Conservation (phyloP, 2,797 vertebrate genomes). For the Benthosema pterotum region DNA sequence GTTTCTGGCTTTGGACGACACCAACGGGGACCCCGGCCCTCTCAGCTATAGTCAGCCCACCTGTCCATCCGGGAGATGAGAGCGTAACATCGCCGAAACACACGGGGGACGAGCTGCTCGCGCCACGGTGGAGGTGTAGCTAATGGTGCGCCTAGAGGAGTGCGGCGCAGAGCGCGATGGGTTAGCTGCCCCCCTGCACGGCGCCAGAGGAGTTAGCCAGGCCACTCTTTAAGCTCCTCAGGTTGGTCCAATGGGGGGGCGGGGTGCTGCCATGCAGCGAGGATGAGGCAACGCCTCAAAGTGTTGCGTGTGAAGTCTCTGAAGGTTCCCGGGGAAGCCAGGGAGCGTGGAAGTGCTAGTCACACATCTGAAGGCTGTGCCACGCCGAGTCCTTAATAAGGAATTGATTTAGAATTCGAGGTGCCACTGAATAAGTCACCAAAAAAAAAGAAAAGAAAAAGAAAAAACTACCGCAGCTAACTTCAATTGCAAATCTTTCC, state of each 20-base stretch:
- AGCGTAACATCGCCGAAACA: constrained; percentile 29
- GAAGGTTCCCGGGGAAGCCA: neutral
- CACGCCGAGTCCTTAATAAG: neutral
- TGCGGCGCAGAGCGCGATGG: constrained; percentile 38
- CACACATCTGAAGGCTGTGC: neutral
- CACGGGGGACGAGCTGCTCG: constrained; percentile 64
- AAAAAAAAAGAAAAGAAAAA: too few relatives aligned
- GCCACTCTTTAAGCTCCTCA: constrained; percentile 49
- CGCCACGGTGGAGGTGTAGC: constrained; percentile 36
- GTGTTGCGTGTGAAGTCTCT: neutral
- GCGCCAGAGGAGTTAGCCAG: constrained; percentile 31
- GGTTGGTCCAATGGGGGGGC: neutral
- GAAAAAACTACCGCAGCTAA: neutral
- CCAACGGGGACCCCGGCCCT: constrained; percentile 53
- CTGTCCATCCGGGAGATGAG: constrained; percentile 60
- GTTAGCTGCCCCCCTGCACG: constrained; percentile 26
- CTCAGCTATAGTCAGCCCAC: constrained; percentile 49
- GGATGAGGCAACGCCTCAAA: neutral
- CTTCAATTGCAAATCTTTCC: neutral
- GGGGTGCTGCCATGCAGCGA: too few relatives aligned
- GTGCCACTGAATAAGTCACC: neutral
- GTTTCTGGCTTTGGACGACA: constrained; percentile 60
- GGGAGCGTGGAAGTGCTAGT: neutral
- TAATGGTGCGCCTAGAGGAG: constrained; percentile 15
- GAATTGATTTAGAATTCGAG: neutral